Conservation (phyloP, 2,797 vertebrate genomes). For the Cercopithecus diana region DNA sequence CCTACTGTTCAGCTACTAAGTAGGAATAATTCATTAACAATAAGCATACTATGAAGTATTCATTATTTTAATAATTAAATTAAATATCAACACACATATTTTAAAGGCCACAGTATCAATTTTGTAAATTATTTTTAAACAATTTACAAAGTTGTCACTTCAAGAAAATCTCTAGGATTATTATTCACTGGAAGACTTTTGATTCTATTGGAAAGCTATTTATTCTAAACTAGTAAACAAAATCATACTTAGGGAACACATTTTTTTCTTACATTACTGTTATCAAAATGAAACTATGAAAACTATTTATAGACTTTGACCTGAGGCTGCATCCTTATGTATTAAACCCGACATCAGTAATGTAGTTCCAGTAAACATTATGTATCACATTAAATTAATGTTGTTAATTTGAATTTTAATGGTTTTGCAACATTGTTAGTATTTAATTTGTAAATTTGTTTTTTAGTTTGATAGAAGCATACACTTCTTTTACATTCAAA, state of each 20-base stretch:
- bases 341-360: not conserved
- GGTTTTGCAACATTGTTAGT: constrained; percentile 12
- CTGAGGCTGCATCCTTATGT: not conserved
- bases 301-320: not conserved
- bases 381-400: constrained; percentile 38
- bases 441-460: constrained; percentile 50
- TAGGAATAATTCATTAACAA: not conserved
- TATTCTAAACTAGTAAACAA: constrained; percentile 29
- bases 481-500: constrained; percentile 44
- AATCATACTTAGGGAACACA: not conserved
- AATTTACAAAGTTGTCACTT: constrained; percentile 9
- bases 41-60: not conserved
- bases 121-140: not conserved
- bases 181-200: constrained; percentile 39
- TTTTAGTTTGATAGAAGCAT: constrained; percentile 30
- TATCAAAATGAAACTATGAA: constrained; percentile 42
- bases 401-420: constrained; percentile 71
- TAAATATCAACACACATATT: not conserved
- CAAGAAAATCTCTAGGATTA: not conserved
- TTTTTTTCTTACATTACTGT: not conserved
- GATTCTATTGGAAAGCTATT: constrained; percentile 3
- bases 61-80: not conserved
- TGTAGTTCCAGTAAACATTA: not conserved
- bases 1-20: not conserved
- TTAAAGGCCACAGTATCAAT: constrained; percentile 9